Conservation (phyloP, 2,113 vertebrate species). For the Sylvilagus bachmani region DNA sequence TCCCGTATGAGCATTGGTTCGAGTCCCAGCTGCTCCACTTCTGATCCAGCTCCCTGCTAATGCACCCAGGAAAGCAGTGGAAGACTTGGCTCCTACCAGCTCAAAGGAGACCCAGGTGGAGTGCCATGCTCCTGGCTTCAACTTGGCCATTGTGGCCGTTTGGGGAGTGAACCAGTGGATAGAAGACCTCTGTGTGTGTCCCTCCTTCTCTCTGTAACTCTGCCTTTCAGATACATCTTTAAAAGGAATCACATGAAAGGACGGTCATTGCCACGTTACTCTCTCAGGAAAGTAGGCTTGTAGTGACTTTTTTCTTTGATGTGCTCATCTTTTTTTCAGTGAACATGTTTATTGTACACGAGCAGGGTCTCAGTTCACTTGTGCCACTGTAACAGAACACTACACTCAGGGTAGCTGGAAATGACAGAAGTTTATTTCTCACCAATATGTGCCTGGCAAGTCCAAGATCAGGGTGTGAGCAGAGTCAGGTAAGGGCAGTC, state of each 20-base stretch:
- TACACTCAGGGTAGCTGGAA: neutral
- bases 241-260: neutral
- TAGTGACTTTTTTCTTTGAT: neutral
- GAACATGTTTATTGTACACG: neutral
- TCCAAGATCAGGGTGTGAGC: neutral
- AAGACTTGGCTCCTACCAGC: too few relatives aligned
- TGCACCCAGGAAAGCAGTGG: too few relatives aligned
- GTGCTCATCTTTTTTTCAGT: neutral
- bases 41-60: too few relatives aligned
- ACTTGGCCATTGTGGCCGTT: too few relatives aligned
- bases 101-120: too few relatives aligned
- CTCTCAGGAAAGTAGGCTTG: conserved; percentile 10
- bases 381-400: neutral
- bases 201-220: too few relatives aligned
- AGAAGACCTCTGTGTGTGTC: too few relatives aligned
- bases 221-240: too few relatives aligned
- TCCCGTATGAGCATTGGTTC: too few relatives aligned
- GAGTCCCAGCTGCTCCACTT: too few relatives aligned
- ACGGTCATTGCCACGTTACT: neutral
- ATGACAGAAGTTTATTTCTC: neutral
- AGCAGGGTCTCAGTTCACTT: neutral
- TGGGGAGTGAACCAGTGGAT: too few relatives aligned
- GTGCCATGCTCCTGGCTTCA: too few relatives aligned
- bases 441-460: neutral
- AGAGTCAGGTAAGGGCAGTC: neutral